Evolutionary conservation across 2,888 invertebrate genomes (phyloP).

Genomic region (Nomada ruficornis): DNA sequence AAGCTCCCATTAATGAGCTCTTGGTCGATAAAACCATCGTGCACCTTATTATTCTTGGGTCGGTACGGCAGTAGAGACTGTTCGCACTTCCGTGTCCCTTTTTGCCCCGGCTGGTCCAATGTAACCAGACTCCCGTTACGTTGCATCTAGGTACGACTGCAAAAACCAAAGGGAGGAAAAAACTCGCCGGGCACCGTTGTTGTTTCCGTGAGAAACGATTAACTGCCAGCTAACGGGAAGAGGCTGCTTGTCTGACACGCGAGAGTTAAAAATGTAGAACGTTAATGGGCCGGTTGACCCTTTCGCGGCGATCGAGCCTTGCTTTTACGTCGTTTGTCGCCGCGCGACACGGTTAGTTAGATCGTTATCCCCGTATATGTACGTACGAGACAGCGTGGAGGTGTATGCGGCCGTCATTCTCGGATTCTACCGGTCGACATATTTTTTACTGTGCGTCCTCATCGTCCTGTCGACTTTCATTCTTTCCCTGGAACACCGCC

Average conservation of each 20-base stretch:
- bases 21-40: constrained; percentile 66
- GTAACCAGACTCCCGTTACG: constrained; percentile 4
- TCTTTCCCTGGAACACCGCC: constrained; percentile 41
- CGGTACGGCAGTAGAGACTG: too few relatives aligned
- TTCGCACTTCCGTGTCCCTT: neutral
- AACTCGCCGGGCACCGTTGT: constrained; percentile 1
- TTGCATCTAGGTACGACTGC: neutral
- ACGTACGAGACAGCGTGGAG: neutral
- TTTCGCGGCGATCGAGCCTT: neutral
- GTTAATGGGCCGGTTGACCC: neutral
- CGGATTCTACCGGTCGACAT: constrained; percentile 2
- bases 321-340: constrained; percentile 4
- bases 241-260: neutral
- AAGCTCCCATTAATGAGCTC: constrained; percentile 76
- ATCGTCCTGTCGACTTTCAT: constrained; percentile 26
- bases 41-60: constrained; percentile 29
- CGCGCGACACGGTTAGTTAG: constrained; percentile 44
- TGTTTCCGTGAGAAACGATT: constrained; percentile 14
- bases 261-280: neutral
- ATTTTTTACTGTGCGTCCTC: constrained; percentile 18
- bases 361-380: constrained; percentile 14
- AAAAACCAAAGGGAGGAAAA: neutral
- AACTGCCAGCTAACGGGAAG: neutral
- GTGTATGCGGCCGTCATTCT: constrained; percentile 33
- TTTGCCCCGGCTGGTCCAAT: neutral